phyloP scores from a whole-genome alignment of 2,888 invertebrate genomes.

The Cephus pulcher region DNA sequence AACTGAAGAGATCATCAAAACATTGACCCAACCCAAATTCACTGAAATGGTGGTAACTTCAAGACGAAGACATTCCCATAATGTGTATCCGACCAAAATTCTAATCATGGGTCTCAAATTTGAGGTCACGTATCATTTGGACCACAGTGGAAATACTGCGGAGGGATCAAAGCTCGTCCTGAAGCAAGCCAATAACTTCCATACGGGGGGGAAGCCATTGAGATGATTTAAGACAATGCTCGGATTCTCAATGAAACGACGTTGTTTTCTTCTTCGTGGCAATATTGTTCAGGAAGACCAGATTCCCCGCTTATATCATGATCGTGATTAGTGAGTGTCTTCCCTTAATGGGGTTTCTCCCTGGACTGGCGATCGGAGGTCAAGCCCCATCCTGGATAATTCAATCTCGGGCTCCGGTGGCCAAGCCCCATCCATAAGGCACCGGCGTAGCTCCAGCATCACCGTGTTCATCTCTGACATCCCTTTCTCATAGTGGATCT shows the following conservation, averaged over 20 bases:
- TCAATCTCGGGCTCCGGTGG: constrained; percentile 46
- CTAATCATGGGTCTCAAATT: not conserved
- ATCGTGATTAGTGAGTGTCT: constrained; percentile 41
- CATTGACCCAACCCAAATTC: too few species aligned
- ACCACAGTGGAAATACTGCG: not conserved
- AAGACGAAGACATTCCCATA: not conserved
- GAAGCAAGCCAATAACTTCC: not conserved
- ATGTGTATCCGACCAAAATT: not conserved
- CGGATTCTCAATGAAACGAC: constrained; percentile 30
- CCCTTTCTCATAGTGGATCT: constrained; percentile 18
- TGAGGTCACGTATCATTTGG: not conserved
- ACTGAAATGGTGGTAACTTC: too few species aligned
- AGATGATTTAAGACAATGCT: constrained; percentile 47
- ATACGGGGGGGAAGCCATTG: constrained; percentile 28
- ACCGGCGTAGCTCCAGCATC: not conserved
- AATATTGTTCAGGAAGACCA: constrained; percentile 35
- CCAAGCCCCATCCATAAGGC: constrained; percentile 3
- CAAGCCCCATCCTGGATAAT: constrained; percentile 50
- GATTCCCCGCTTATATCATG: constrained; percentile 20
- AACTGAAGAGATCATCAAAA: not conserved
- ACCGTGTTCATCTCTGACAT: not conserved
- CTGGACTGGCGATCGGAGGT: constrained; percentile 36
- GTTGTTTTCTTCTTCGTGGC: constrained; percentile 44
- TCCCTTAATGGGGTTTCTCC: not conserved
- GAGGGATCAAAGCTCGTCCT: not conserved